Conservation (phyloP, 2,113 vertebrate genomes). For the Bostrychus sinensis region DNA sequence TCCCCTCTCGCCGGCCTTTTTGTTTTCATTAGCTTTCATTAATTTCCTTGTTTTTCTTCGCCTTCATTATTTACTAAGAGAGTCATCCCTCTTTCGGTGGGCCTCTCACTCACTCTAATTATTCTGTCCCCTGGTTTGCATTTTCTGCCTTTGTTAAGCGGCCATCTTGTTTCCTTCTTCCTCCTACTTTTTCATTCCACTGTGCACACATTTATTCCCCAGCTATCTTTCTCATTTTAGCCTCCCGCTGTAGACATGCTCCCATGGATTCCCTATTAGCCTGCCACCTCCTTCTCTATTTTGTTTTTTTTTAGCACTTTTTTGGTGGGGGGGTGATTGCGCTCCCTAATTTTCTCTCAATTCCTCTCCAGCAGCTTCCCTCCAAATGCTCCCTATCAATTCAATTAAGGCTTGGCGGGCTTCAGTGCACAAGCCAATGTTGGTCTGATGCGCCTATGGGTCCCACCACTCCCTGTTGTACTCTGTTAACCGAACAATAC, state of each 20-base stretch:
- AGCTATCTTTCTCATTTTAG: constrained; percentile 31
- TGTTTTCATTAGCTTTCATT: constrained; percentile 55
- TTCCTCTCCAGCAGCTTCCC: constrained; percentile 21
- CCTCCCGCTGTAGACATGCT: constrained; percentile 12
- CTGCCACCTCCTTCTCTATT: not conserved
- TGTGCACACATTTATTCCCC: constrained; percentile 27
- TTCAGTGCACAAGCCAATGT: constrained; percentile 70
- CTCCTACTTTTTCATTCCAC: constrained; percentile 13
- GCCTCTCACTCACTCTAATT: constrained; percentile 41
- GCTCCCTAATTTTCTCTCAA: constrained; percentile 37
- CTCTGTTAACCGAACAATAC: constrained; percentile 61
- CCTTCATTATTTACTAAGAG: constrained; percentile 59
- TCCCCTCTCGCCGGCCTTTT: constrained; percentile 25
- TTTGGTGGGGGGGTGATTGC: constrained; percentile 31
- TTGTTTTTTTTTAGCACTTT: constrained; percentile 18
- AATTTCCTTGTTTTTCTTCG: constrained; percentile 38
- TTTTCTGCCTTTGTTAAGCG: constrained; percentile 33
- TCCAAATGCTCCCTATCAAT: constrained; percentile 56
- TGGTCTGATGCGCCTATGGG: constrained; percentile 57
- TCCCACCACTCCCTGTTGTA: constrained; percentile 52
- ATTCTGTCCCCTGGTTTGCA: constrained; percentile 36
- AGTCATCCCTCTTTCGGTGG: constrained; percentile 42
- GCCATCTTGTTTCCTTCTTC: not conserved
- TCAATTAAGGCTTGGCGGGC: constrained; percentile 68
- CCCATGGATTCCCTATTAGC: constrained; percentile 39